Conservation (phyloP, 2,797 vertebrate genomes). For the Oreonectes daqikongensis region DNA sequence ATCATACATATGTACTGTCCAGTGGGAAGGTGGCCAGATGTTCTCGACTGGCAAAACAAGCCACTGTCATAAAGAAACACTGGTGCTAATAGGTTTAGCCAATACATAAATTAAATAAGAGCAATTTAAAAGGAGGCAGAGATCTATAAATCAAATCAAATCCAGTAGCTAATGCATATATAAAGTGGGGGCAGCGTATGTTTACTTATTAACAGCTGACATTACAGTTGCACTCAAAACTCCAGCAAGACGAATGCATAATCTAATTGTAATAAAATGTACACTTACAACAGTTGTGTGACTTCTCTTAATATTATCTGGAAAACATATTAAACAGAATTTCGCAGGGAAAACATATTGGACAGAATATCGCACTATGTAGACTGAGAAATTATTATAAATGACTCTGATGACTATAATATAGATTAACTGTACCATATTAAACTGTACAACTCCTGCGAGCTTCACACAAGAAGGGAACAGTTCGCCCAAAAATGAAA, state of each 20-base stretch:
- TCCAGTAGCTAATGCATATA: constrained; percentile 6
- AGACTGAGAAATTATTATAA: background rate
- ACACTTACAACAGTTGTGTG: background rate
- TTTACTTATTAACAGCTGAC: constrained; percentile 4
- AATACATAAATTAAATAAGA: constrained; percentile 8
- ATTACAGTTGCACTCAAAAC: background rate
- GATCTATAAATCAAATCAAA: constrained; percentile 19
- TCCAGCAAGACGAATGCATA: background rate
- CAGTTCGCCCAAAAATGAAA: no score
- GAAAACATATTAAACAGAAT: background rate
- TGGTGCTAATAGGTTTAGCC: background rate
- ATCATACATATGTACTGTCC: background rate
- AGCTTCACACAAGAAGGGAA: no score
- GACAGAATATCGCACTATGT: background rate
- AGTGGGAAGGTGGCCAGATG: background rate
- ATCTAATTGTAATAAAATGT: constrained; percentile 13
- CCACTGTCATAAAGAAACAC: background rate
- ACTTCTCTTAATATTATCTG: background rate
- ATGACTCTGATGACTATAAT: background rate
- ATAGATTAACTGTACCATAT: background rate
- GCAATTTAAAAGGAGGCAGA: background rate
- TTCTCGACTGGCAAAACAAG: background rate
- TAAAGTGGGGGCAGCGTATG: background rate
- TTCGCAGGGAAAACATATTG: no score
- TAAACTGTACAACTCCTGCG: no score